These are phyloP conservation scores for Oplegnathus fasciatus DNA, from an alignment of 2,113 vertebrate genomes.

Conservation along the genomic window DNA sequence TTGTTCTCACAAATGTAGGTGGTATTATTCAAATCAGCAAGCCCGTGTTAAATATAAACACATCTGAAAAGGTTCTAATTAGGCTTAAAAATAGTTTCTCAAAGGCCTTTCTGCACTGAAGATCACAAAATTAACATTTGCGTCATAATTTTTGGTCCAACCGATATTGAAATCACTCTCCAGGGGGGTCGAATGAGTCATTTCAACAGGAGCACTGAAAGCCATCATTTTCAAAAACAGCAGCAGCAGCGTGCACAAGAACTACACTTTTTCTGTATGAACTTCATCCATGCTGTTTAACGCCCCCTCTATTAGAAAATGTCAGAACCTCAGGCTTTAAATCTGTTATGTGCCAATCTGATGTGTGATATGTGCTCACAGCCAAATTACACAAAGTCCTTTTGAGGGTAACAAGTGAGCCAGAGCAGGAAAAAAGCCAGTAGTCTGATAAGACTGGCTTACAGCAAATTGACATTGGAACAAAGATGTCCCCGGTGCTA, in stretches of 20 bases:
- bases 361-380: slow-evolving; percentile 35
- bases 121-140: slow-evolving; percentile 33
- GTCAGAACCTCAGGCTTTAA: slow-evolving; percentile 35
- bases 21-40: slow-evolving; percentile 33
- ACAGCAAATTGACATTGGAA: slow-evolving; percentile 54
- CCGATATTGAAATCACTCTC: slow-evolving; percentile 2
- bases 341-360: slow-evolving; percentile 47
- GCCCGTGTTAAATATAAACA: no score
- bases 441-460: slow-evolving; percentile 51
- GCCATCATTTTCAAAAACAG: background rate
- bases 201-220: slow-evolving; percentile 1
- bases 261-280: background rate
- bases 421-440: slow-evolving; percentile 13
- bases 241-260: background rate
- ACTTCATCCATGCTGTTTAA: background rate
- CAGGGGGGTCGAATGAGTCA: background rate
- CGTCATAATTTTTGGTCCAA: background rate
- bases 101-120: slow-evolving; percentile 14
- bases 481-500: slow-evolving; percentile 49
- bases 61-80: slow-evolving; percentile 46
- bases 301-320: slow-evolving; percentile 6
- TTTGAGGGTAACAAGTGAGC: slow-evolving; percentile 26
- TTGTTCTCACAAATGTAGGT: slow-evolving; percentile 22
- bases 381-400: slow-evolving; percentile 57
- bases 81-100: background rate